These are phyloP conservation scores for Apus apus DNA, from an alignment of 2,113 vertebrate genomes.

Conservation along the genomic window DNA sequence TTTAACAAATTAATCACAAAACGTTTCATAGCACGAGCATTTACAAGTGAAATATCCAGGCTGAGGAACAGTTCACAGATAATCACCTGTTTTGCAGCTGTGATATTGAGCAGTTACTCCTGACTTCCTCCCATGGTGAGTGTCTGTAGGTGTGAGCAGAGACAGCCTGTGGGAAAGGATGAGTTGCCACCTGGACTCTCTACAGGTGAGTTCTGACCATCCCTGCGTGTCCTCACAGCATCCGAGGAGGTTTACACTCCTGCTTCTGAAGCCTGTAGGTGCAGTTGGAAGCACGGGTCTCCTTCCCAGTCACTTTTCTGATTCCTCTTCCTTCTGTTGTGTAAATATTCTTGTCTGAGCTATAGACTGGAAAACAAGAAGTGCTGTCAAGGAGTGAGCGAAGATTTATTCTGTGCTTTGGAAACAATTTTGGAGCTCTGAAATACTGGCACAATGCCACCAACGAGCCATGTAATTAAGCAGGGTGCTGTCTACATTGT, in stretches of 20 bases:
- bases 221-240: not conserved
- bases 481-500: not conserved
- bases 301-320: not conserved
- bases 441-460: not conserved
- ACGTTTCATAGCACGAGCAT: not conserved
- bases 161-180: not conserved
- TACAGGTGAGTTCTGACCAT: not conserved
- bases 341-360: not conserved
- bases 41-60: not conserved
- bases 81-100: not conserved
- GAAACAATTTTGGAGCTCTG: not conserved
- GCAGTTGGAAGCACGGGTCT: not conserved
- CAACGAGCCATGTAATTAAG: not conserved
- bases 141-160: not conserved
- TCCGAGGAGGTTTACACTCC: not conserved
- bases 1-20: slow-evolving; percentile 4
- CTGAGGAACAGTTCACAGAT: not conserved
- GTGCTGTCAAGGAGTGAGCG: not conserved
- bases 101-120: not conserved
- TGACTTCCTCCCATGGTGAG: not conserved
- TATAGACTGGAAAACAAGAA: not conserved
- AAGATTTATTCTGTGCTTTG: not conserved
- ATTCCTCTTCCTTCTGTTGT: not conserved
- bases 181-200: not conserved
- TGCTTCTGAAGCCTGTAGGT: not conserved